Conservation (phyloP, 2,888 invertebrate genomes). For the Pterobdella sp. region DNA sequence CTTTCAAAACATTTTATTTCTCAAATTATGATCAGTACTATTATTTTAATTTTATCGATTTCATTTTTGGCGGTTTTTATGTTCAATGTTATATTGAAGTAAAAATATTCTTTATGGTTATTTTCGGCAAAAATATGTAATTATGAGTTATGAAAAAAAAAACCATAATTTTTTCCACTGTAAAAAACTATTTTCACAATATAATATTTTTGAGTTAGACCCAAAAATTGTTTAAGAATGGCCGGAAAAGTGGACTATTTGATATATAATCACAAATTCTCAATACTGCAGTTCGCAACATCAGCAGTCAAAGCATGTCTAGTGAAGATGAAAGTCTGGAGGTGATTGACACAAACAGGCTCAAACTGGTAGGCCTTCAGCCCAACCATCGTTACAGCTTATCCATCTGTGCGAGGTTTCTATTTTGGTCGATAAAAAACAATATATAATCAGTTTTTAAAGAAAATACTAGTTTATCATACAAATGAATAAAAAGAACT, state of each 20-base stretch:
- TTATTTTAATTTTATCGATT: neutral
- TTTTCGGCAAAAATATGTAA: neutral
- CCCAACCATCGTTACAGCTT: constrained; percentile 48
- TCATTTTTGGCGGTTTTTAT: neutral
- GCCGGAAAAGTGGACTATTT: no score
- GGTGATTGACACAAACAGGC: constrained; percentile 27
- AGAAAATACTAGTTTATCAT: no score
- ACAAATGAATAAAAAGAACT: no score
- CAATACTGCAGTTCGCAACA: neutral
- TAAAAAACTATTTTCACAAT: neutral
- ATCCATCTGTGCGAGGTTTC: constrained; percentile 67
- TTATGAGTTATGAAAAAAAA: neutral
- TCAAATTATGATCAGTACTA: no score
- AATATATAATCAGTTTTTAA: no score
- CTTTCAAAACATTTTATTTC: neutral
- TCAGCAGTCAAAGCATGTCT: neutral
- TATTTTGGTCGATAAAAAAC: no score
- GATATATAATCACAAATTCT: no score
- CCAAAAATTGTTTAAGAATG: no score
- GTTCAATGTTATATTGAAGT: neutral
- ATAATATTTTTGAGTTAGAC: no score
- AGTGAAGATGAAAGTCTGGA: constrained; percentile 24
- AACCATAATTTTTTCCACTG: neutral
- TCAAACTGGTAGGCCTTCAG: constrained; percentile 27
- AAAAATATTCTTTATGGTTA: neutral